These are phyloP conservation scores for Limnephilus marmoratus DNA, from an alignment of 2,888 invertebrate species.

Conservation along the genomic window DNA sequence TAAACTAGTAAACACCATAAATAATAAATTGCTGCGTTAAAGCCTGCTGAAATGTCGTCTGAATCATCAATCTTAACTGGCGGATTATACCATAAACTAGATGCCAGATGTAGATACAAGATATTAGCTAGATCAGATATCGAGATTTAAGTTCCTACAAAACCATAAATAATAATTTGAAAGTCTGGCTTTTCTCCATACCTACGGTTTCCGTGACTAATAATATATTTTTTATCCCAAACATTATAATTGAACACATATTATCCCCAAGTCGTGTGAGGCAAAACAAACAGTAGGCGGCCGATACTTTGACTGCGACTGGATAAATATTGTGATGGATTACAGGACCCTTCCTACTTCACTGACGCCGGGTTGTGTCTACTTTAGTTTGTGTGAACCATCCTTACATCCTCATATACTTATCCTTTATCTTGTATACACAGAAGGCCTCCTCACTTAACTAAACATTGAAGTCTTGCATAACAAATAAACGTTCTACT, in stretches of 20 bases:
- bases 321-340: conserved; percentile 28
- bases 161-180: neutral
- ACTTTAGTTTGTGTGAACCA: neutral
- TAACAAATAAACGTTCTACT: neutral
- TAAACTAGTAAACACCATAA: neutral
- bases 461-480: conserved; percentile 28
- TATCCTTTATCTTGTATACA: conserved; percentile 10
- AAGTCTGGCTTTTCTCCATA: too few species aligned
- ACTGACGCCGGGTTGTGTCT: neutral
- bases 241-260: neutral
- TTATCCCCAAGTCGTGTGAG: neutral
- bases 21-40: neutral
- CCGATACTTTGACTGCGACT: neutral
- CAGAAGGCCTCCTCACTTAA: conserved; percentile 15
- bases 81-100: too few species aligned
- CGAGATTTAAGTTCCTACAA: neutral
- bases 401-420: neutral
- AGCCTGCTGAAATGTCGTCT: too few species aligned
- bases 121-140: neutral
- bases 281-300: neutral
- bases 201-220: too few species aligned
- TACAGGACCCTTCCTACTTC: conserved; percentile 8
- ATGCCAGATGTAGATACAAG: neutral
- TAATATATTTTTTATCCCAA: neutral
- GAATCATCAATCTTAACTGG: too few species aligned